phyloP scores from a whole-genome alignment of 2,888 invertebrate species.

The Caenorhabditis becei region DNA sequence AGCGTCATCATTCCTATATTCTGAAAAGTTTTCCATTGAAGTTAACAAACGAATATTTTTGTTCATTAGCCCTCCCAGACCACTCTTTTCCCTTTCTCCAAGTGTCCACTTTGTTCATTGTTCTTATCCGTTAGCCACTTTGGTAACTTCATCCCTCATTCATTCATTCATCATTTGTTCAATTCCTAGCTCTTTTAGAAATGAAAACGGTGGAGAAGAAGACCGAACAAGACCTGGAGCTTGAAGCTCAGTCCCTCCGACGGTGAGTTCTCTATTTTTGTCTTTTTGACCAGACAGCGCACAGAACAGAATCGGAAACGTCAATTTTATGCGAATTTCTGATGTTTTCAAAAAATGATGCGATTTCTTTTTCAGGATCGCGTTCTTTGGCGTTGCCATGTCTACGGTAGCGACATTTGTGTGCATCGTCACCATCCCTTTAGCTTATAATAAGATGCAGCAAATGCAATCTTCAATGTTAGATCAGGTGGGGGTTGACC shows the following conservation, averaged over 20 bases:
- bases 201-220: constrained; percentile 54
- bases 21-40: no score
- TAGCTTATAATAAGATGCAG: constrained; percentile 80
- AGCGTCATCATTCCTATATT: no score
- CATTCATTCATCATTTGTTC: neutral
- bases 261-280: constrained; percentile 19
- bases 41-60: no score
- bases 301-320: no score
- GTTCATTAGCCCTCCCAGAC: no score
- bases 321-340: neutral
- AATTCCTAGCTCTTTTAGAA: neutral
- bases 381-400: constrained; percentile 78
- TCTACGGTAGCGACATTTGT: constrained; percentile 77
- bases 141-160: neutral
- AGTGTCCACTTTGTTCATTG: neutral
- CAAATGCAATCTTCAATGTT: constrained; percentile 76
- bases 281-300: constrained; percentile 10
- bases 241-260: constrained; percentile 54
- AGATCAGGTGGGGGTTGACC: constrained; percentile 68
- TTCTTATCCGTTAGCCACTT: neutral
- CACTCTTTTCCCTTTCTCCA: no score
- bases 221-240: constrained; percentile 46
- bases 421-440: constrained; percentile 78
- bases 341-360: neutral
- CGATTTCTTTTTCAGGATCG: constrained; percentile 61